Base-by-base conservation (phyloP, 2,888 invertebrate species). In the Drosophila infuscata region DNA sequence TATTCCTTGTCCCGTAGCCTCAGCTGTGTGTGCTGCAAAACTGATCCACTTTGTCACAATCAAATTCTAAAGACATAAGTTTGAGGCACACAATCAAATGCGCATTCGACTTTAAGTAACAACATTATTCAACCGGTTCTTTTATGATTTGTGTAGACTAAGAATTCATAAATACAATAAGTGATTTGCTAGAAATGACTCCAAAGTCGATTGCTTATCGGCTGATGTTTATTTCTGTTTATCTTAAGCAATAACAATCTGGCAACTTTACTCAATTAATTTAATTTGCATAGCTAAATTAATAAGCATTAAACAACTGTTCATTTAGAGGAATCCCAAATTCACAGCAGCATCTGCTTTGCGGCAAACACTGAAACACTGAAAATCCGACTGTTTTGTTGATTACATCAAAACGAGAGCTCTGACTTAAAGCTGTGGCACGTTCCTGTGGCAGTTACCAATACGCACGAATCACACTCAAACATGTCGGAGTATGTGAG, bases 11-110 rank as follows among this genome's bases (percentile, higher is more conserved):
- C 20, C 36, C 59, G 15, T n/a, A 41, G 46, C 69, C 75, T 38
- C 89, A 86, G 89, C 82, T 89, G 89, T 33, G 71, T 53, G 58
- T 80, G 88, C 85, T 76, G 66, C 80, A 67, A 84, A 89, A 79
- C 70, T 75, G 71, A 74, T 82, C 58, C 74, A 87, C 81, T 75
- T 83, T 75, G 74, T 81, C 46, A 53, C 66, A 52, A 70, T 58
- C 56, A 17, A 46, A 58, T 64, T 57, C 48, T 30, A 20, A 64
- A 48, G 61, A 33, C 54, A 74, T 30, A 36, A 48, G 41, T 69
- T 74, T 59, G 43, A 49, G 8, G 5, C 41, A 20, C 58, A 35
- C 46, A 57, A 12, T 11, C 7, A 5, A 30, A 29, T 29, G 29
- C 25, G 25, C 17, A 54, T 36, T 20, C 25, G 25, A 25, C 2